These are phyloP conservation scores for Clunio marinus DNA, from an alignment of 2,888 invertebrate species.

Conservation along the genomic window DNA sequence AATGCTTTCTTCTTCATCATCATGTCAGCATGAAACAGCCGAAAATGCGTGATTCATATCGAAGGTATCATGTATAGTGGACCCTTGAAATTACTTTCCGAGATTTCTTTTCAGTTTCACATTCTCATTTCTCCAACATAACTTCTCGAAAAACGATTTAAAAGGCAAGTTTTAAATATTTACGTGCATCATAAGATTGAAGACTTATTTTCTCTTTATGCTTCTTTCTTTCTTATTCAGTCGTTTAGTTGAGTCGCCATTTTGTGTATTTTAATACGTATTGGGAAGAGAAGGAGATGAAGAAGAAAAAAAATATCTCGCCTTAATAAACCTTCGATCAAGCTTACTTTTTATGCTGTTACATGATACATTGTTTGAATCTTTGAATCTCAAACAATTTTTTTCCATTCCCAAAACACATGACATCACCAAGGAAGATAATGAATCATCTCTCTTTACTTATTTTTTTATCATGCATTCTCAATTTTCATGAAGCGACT, in stretches of 20 bases:
- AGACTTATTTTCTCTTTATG: slow-evolving; percentile 37
- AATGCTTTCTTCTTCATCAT: too few species aligned
- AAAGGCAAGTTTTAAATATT: slow-evolving; percentile 21
- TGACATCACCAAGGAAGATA: neutral
- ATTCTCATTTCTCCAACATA: neutral
- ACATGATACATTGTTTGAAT: slow-evolving; percentile 22
- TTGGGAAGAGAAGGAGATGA: too few species aligned
- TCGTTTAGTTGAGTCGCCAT: slow-evolving; percentile 19
- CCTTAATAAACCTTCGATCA: slow-evolving; percentile 22
- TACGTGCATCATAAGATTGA: slow-evolving; percentile 20
- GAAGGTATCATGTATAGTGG: slow-evolving; percentile 16
- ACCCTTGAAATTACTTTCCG: slow-evolving; percentile 15
- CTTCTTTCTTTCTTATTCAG: slow-evolving; percentile 9
- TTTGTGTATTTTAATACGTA: slow-evolving; percentile 29
- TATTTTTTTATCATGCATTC: neutral
- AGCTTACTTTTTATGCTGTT: slow-evolving; percentile 14
- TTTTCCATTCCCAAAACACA: neutral
- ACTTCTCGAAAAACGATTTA: slow-evolving; percentile 20
- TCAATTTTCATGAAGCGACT: too few species aligned
- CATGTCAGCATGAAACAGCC: slow-evolving; percentile 31
- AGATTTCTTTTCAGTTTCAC: slow-evolving; percentile 16
- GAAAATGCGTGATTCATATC: slow-evolving; percentile 17
- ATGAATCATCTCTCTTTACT: slow-evolving; percentile 17
- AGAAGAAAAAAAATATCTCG: slow-evolving; percentile 15
- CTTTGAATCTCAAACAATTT: neutral